These are phyloP conservation scores for Drepanosiphum platanoidis DNA, from an alignment of 2,888 invertebrate genomes.

Conservation along the genomic window DNA sequence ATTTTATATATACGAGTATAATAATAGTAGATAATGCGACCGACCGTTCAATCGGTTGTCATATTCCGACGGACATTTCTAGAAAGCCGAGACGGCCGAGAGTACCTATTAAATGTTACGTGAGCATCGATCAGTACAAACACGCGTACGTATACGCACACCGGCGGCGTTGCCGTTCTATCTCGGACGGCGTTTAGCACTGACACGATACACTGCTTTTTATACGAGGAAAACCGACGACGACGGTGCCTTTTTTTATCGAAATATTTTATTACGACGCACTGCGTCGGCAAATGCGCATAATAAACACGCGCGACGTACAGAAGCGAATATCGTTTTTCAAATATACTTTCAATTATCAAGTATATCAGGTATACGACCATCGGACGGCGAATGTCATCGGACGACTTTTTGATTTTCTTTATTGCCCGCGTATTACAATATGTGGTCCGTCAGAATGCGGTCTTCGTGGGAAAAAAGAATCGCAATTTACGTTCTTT, in stretches of 20 bases:
- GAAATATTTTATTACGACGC: background rate
- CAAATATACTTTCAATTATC: slow-evolving; percentile 15
- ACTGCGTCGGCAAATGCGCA: background rate
- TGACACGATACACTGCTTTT: no score
- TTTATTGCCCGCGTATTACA: background rate
- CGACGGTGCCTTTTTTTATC: background rate
- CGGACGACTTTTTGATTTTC: slow-evolving; percentile 45
- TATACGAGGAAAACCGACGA: no score
- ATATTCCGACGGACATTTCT: no score
- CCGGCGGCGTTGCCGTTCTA: background rate
- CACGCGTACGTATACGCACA: background rate
- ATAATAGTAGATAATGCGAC: no score
- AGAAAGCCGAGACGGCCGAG: no score
- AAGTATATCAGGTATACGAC: no score
- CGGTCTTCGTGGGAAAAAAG: slow-evolving; percentile 51
- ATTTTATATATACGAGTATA: no score
- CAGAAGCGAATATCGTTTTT: background rate
- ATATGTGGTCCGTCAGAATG: slow-evolving; percentile 38
- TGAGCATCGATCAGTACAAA: background rate
- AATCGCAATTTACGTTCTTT: slow-evolving; percentile 45
- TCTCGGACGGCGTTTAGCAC: background rate
- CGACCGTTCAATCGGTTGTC: no score
- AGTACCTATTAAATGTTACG: no score
- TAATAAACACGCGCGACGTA: background rate
- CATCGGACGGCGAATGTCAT: slow-evolving; percentile 29